These are phyloP conservation scores for Aspidoscelis tigris DNA, from an alignment of 2,113 vertebrate genomes.

Conservation along the genomic window DNA sequence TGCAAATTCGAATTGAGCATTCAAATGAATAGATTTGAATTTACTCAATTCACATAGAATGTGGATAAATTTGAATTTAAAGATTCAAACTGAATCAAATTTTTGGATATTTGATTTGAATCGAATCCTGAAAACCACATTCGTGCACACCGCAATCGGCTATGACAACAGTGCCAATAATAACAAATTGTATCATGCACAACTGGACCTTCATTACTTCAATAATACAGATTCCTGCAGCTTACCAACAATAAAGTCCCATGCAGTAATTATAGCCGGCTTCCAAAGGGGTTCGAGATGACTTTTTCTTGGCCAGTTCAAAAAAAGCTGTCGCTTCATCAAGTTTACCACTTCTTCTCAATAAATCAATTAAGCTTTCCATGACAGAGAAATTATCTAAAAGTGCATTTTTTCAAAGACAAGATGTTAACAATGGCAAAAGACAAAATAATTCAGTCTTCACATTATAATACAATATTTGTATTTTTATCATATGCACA, in stretches of 20 bases:
- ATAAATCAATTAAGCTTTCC: constrained; percentile 64
- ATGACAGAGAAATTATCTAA: constrained; percentile 70
- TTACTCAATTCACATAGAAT: no score
- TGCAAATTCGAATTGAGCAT: no score
- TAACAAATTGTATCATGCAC: no score
- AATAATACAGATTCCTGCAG: background rate
- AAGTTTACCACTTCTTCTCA: constrained; percentile 71
- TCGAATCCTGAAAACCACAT: no score
- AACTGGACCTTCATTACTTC: no score
- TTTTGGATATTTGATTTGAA: no score
- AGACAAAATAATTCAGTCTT: background rate
- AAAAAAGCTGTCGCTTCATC: constrained; percentile 66
- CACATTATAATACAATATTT: background rate
- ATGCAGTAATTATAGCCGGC: constrained; percentile 74
- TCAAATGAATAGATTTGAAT: no score
- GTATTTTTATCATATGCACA: background rate
- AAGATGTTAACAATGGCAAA: constrained; percentile 3
- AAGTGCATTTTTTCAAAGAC: background rate
- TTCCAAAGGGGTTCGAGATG: constrained; percentile 55
- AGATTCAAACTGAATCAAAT: no score
- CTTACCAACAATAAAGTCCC: constrained; percentile 73
- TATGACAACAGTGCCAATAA: no score
- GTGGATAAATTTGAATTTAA: no score
- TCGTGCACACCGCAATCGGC: no score
- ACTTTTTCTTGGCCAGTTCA: constrained; percentile 52